Conservation (phyloP, 2,888 invertebrate species). For the Nephrotoma flavescens region DNA sequence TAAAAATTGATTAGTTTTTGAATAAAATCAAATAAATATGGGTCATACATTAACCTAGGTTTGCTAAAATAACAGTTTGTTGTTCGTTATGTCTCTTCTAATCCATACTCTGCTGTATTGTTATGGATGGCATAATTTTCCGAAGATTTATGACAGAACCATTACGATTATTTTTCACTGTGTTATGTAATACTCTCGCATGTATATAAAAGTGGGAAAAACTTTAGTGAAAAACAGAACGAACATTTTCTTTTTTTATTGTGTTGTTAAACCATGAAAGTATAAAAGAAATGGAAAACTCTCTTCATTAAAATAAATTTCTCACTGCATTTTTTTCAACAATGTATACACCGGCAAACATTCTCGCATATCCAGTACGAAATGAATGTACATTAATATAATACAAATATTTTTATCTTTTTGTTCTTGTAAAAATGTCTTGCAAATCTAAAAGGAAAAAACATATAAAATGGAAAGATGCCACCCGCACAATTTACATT, state of each 20-base stretch:
- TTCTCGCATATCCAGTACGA: background rate
- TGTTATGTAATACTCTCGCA: background rate
- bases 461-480: background rate
- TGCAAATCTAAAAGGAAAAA: background rate
- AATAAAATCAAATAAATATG: background rate
- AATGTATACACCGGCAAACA: background rate
- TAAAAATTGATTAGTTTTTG: too few species aligned
- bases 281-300: background rate
- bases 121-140: background rate
- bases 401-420: background rate
- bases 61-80: background rate
- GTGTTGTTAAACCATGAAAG: background rate
- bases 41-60: background rate
- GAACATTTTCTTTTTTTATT: background rate
- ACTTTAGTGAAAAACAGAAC: background rate
- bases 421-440: background rate
- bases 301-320: background rate
- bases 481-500: background rate
- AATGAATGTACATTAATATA: background rate
- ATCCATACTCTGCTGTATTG: background rate
- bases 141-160: background rate
- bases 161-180: background rate
- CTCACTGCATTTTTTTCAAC: background rate
- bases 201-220: background rate
- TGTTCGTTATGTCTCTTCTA: background rate